Evolutionary conservation across 2,113 vertebrate species (phyloP), one percentile per base, ranked within the genome.

Genomic region (Coreoperca whiteheadi): DNA sequence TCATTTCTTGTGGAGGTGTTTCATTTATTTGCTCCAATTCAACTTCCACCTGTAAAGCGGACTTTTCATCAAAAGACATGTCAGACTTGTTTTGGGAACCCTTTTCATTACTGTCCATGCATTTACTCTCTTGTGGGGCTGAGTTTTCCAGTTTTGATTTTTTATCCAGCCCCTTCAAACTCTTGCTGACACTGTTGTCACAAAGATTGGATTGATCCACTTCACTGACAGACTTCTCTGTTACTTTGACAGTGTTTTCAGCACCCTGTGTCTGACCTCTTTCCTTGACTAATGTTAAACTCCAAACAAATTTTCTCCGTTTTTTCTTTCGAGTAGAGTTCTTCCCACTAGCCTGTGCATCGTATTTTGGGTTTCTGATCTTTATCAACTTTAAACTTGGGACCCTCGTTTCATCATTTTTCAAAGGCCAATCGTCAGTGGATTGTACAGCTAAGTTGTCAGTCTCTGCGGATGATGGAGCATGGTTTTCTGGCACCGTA

Each of bases 291-390:
- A 96, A 86, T 1, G 94, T 91, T 64, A 96, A 87, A 66, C 93
- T 94, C 95, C 96, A 96, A 23, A 96, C 84, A 89, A 93, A 95
- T 88, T 94, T 95, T 88, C 82, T 94, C 46, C 91, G 89, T 77
- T 94, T 96, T 87, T 95, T 96, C 81, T 95, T 95, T 54, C 94
- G 91, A 43, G 90, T 69, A 3, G 86, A 85, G 60, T 85, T 81
- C 54, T 93, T 93, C 57, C 79, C 85, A 60, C 66, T 83, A 18
- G 79, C 66, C 69, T 78, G 82, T 25, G 81, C 54, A 57, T 91
- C 90, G 46, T 90, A 94, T 89, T 96, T 95, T 8, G 95, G 95
- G 78, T 96, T 96, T 89, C 83, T 91, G 79, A 95, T 90, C 64
- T 92, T 92, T 56, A 86, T 87, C 64, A 96, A 79, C 70, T 94